These are phyloP conservation scores for Masnerella sp. DNA, from an alignment of 2,888 invertebrate species.

Conservation along the genomic window DNA sequence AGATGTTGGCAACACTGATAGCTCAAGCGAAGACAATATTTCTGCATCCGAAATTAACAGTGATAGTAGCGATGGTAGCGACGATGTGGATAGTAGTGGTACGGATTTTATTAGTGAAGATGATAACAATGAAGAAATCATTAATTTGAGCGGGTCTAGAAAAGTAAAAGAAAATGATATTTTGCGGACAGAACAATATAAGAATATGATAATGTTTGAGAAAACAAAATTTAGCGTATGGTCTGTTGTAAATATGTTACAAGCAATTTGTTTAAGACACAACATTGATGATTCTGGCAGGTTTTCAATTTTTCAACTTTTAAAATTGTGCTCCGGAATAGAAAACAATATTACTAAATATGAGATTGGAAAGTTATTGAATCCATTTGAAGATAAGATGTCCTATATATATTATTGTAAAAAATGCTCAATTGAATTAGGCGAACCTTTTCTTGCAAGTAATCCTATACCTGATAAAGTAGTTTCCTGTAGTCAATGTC, in stretches of 20 bases:
- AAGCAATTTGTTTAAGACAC: not conserved
- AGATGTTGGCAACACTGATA: too few relatives aligned
- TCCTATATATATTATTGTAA: conserved; percentile 7
- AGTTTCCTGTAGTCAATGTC: not conserved
- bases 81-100: too few relatives aligned
- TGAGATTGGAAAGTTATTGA: not conserved
- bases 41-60: too few relatives aligned
- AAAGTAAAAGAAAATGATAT: too few relatives aligned
- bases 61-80: too few relatives aligned
- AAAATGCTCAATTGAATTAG: not conserved
- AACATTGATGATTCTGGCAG: not conserved
- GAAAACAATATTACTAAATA: conserved; percentile 1
- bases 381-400: conserved; percentile 4
- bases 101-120: too few relatives aligned
- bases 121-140: too few relatives aligned
- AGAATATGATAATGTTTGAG: conserved; percentile 8
- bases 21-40: too few relatives aligned
- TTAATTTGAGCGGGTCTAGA: too few relatives aligned
- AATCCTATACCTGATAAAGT: not conserved
- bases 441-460: not conserved
- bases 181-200: not conserved
- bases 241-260: not conserved
- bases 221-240: not conserved
- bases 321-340: not conserved
- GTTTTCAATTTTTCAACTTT: not conserved